These are phyloP conservation scores for Bombus haemorrhoidalis DNA, from an alignment of 1,140 invertebrate genomes.

Conservation along the genomic window DNA sequence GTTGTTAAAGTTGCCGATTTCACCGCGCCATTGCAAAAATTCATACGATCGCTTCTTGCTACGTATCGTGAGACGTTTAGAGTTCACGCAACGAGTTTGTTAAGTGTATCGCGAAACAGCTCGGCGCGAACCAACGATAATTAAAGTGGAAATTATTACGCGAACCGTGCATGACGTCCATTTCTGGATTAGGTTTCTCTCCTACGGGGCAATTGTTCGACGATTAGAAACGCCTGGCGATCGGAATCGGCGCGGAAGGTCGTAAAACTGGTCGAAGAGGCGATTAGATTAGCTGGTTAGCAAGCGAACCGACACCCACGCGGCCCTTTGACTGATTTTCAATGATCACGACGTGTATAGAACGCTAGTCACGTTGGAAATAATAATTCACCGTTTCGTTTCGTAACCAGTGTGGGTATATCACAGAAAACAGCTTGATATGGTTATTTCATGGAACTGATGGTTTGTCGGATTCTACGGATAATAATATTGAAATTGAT, in stretches of 20 bases:
- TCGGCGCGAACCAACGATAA: not conserved
- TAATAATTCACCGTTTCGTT: not conserved
- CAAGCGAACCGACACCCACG: not conserved
- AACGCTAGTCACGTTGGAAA: not conserved
- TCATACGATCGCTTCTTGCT: not conserved
- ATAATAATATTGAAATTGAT: too few relatives aligned
- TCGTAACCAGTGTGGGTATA: too few relatives aligned
- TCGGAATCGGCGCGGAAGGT: not conserved
- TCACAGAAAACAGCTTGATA: too few relatives aligned
- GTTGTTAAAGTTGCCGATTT: not conserved
- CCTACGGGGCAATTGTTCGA: not conserved
- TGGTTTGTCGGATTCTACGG: too few relatives aligned
- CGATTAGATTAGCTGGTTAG: not conserved
- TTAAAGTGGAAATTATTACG: not conserved
- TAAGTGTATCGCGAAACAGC: too few relatives aligned
- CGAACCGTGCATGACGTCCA: not conserved
- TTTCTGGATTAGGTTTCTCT: not conserved
- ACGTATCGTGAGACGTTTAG: not conserved
- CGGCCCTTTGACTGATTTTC: not conserved
- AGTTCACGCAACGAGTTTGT: not conserved
- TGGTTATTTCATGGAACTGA: too few relatives aligned
- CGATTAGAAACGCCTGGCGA: too few relatives aligned
- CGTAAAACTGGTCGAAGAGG: not conserved
- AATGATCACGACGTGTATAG: not conserved
- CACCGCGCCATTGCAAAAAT: not conserved